A percentile compares a stretch with the other conserved stretches of the same genome.
Conservation (phyloP, 2,888 invertebrate species). For the Alloplasta piceator region DNA sequence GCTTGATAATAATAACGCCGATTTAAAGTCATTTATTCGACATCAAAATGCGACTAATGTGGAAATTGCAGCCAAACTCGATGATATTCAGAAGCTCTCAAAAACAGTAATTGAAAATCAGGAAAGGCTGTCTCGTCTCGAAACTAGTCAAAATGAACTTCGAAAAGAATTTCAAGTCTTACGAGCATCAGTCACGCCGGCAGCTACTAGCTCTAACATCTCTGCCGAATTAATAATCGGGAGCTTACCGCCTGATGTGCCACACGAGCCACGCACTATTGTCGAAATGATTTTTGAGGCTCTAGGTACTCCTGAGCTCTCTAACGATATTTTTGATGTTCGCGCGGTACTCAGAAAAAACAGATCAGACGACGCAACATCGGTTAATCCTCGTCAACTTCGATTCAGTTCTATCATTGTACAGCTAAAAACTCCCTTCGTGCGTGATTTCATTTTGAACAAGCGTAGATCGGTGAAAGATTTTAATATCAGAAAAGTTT, state of each 20-base stretch:
- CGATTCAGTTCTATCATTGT: not conserved
- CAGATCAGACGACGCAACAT: too few species aligned
- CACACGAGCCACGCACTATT: too few species aligned
- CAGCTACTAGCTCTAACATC: too few species aligned
- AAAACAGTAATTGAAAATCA: not conserved
- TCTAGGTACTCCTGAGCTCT: too few species aligned
- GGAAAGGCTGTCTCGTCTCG: not conserved
- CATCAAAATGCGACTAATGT: not conserved
- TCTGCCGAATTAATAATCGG: too few species aligned
- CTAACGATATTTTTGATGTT: too few species aligned
- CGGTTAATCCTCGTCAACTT: too few species aligned
- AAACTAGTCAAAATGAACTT: not conserved
- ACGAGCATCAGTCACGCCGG: too few species aligned
- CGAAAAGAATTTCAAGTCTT: too few species aligned
- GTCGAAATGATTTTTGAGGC: too few species aligned
- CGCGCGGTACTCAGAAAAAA: too few species aligned
- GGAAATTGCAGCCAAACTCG: not conserved
- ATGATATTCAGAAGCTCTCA: not conserved
- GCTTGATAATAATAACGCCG: not conserved
- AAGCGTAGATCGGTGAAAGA: not conserved
- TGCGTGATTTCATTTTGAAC: not conserved
- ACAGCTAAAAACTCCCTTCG: not conserved
- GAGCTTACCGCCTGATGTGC: too few species aligned
- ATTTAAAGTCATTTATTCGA: not conserved
- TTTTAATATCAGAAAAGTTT: not conserved